phyloP scores from a whole-genome alignment of 2,888 invertebrate genomes.

The Fabriciana adippe region DNA sequence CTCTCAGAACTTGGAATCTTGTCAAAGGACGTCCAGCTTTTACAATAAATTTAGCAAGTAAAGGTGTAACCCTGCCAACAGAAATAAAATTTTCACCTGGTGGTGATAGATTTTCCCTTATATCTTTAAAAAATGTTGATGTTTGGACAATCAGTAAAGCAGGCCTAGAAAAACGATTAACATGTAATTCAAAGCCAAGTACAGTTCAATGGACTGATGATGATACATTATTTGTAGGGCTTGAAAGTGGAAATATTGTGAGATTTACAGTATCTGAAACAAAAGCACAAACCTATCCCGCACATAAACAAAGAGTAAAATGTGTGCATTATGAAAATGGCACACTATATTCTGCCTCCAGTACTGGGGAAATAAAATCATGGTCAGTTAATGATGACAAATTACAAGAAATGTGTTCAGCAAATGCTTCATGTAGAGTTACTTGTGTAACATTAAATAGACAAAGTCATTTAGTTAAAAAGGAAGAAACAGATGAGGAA shows the following conservation, averaged over 20 bases:
- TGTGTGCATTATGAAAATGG: conserved; percentile 81
- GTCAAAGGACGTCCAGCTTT: conserved; percentile 95
- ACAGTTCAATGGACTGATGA: conserved; percentile 87
- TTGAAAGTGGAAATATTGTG: conserved; percentile 88
- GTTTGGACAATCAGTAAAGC: conserved; percentile 92
- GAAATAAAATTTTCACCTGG: conserved; percentile 88
- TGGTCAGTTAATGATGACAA: conserved; percentile 79
- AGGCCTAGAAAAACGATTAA: conserved; percentile 85
- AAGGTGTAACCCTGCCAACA: conserved; percentile 77
- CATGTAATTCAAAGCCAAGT: conserved; percentile 86
- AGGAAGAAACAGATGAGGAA: conserved; percentile 58
- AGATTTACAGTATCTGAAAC: conserved; percentile 80
- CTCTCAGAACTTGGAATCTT: conserved; percentile 95
- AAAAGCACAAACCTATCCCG: conserved; percentile 71
- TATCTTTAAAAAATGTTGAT: conserved; percentile 87
- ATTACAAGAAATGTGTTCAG: conserved; percentile 79
- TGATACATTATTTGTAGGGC: conserved; percentile 85
- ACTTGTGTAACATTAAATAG: conserved; percentile 86
- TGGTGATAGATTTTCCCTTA: conserved; percentile 89
- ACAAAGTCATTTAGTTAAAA: conserved; percentile 67
- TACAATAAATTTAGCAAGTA: conserved; percentile 91
- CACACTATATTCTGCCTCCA: conserved; percentile 87
- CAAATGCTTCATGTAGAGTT: conserved; percentile 87
- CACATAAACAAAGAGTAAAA: conserved; percentile 87
- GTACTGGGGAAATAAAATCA: conserved; percentile 89